Evolutionary conservation across 2,888 invertebrate species (phyloP).

Genomic region (Mesorhabditis sp.): DNA sequence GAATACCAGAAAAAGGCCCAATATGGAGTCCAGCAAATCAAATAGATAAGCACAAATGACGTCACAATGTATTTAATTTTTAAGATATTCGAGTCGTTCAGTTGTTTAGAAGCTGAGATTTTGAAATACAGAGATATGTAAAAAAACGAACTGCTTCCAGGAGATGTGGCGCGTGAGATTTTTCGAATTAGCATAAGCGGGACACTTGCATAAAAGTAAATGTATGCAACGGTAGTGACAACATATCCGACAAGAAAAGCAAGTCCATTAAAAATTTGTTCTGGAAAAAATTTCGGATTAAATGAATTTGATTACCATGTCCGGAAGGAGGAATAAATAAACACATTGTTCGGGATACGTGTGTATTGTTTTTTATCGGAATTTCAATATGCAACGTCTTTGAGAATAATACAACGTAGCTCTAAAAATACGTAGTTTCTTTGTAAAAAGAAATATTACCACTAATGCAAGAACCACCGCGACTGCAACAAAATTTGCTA

Average conservation of each 20-base stretch:
- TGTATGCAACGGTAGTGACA: constrained; percentile 31
- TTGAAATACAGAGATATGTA: neutral
- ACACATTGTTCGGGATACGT: neutral
- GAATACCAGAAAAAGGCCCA: constrained; percentile 38
- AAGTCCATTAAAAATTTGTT: constrained; percentile 24
- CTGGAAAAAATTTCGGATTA: constrained; percentile 13
- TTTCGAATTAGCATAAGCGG: constrained; percentile 23
- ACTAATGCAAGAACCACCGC: neutral
- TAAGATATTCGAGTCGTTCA: constrained; percentile 25
- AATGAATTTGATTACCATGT: no score
- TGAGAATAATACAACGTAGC: neutral
- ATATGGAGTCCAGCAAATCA: constrained; percentile 40
- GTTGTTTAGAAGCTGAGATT: constrained; percentile 18
- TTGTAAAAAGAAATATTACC: neutral
- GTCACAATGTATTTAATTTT: constrained; percentile 33
- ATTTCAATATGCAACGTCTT: constrained; percentile 3
- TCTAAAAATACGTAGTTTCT: neutral
- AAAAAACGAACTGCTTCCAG: constrained; percentile 10
- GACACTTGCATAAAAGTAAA: constrained; percentile 36
- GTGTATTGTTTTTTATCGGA: neutral
- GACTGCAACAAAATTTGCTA: neutral
- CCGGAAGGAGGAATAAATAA: no score
- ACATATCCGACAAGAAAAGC: constrained; percentile 35
- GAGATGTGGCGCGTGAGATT: constrained; percentile 7
- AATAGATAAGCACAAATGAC: constrained; percentile 32